phyloP scores from a whole-genome alignment of 1,140 invertebrate genomes.

The Melipona quadrifasciata region DNA sequence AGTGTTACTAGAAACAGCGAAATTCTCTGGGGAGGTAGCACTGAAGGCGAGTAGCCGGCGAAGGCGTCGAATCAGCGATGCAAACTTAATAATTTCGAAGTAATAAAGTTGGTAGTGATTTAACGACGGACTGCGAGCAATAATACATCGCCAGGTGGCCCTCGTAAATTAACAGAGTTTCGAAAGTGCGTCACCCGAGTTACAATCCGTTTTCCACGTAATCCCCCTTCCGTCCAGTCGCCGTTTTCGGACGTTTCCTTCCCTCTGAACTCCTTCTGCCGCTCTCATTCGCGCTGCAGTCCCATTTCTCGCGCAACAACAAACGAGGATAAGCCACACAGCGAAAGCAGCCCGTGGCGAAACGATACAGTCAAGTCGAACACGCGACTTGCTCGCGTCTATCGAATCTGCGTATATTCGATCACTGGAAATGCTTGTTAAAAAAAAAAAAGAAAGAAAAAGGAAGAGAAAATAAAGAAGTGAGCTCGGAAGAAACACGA shows the following conservation, averaged over 20 bases:
- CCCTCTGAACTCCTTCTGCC: background rate
- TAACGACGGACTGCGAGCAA: conserved; percentile 53
- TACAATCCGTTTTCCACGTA: conserved; percentile 32
- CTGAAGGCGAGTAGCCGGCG: background rate
- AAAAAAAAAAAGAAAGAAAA: background rate
- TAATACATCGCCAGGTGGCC: conserved; percentile 54
- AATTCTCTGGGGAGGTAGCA: background rate
- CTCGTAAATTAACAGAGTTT: conserved; percentile 49
- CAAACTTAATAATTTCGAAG: conserved; percentile 28
- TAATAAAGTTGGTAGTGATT: conserved; percentile 32
- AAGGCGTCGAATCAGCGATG: background rate
- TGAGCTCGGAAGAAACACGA: background rate
- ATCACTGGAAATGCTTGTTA: background rate
- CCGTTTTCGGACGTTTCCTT: background rate
- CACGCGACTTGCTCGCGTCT: too few relatives aligned
- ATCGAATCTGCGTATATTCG: conserved; percentile 8
- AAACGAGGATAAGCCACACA: background rate
- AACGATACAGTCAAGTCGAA: conserved; percentile 8
- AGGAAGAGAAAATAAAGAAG: background rate
- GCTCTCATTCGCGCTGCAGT: too few relatives aligned
- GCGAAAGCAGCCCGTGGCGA: background rate
- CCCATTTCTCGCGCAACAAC: conserved; percentile 34
- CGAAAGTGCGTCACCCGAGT: conserved; percentile 50
- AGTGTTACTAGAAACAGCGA: background rate
- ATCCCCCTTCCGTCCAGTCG: conserved; percentile 20